Evolutionary conservation across 2,113 vertebrate species (phyloP).

Genomic region (Cathartes aura): DNA sequence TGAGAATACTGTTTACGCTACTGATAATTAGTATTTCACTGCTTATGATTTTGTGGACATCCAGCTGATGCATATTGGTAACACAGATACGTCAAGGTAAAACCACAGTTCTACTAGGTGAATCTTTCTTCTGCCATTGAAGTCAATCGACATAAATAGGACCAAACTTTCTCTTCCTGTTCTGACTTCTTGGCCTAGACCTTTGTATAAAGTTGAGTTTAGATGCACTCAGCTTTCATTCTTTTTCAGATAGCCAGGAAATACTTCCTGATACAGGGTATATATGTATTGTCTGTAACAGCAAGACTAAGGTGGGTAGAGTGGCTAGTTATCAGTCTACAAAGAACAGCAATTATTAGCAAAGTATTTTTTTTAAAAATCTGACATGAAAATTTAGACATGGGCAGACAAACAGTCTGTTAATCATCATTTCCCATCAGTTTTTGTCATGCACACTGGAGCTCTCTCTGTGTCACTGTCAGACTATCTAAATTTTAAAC

Average conservation of each 20-base stretch:
- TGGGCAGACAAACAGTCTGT: not conserved
- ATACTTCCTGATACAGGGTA: not conserved
- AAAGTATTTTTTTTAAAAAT: not conserved
- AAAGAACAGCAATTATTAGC: not conserved
- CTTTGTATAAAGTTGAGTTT: not conserved
- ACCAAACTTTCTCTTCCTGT: not conserved
- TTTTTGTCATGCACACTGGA: not conserved
- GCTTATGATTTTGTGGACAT: not conserved
- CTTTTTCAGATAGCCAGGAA: not conserved
- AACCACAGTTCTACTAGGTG: not conserved
- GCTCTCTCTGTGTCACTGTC: no score
- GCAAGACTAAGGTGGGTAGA: not conserved
- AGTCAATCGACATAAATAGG: not conserved
- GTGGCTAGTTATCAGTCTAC: not conserved
- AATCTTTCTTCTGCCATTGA: not conserved
- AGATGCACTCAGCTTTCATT: not conserved
- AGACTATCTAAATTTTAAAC: not conserved
- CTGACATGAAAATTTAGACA: not conserved
- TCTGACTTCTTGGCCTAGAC: not conserved
- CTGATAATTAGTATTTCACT: not conserved
- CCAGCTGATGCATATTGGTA: not conserved
- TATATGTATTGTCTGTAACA: not conserved
- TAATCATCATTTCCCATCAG: not conserved
- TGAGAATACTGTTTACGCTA: not conserved
- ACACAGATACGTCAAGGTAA: not conserved